Conservation (phyloP, 2,113 vertebrate genomes). For the Erinaceus europaeus region DNA sequence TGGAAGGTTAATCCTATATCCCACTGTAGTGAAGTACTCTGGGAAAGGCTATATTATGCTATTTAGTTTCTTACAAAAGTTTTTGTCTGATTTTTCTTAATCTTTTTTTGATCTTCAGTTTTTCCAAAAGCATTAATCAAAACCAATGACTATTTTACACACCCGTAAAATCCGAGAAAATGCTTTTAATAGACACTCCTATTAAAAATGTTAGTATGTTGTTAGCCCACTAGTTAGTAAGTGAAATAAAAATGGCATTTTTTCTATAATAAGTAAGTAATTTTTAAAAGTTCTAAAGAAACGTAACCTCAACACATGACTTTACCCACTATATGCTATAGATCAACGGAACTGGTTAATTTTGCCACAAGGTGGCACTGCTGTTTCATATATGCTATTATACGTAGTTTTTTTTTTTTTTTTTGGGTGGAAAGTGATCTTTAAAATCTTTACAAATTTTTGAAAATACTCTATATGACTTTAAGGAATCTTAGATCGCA, state of each 20-base stretch:
- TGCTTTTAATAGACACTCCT: neutral
- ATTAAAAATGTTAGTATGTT: neutral
- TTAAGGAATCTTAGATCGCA: conserved; percentile 42
- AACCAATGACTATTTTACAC: neutral
- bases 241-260: neutral
- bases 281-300: neutral
- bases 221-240: neutral
- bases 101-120: neutral
- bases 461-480: conserved; percentile 3
- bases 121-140: neutral
- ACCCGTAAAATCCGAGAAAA: neutral
- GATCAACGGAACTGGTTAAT: neutral
- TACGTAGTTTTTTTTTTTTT: neutral
- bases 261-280: neutral
- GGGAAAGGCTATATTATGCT: neutral
- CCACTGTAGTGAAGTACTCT: neutral
- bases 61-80: neutral
- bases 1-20: neutral
- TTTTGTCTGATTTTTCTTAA: neutral
- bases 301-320: neutral
- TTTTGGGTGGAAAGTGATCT: neutral
- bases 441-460: conserved; percentile 30
- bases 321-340: neutral
- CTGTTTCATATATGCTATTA: conserved; percentile 70
- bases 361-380: conserved; percentile 81